Evolutionary conservation across 2,797 vertebrate genomes (phyloP).

Genomic region (Pangasius larnaudii): DNA sequence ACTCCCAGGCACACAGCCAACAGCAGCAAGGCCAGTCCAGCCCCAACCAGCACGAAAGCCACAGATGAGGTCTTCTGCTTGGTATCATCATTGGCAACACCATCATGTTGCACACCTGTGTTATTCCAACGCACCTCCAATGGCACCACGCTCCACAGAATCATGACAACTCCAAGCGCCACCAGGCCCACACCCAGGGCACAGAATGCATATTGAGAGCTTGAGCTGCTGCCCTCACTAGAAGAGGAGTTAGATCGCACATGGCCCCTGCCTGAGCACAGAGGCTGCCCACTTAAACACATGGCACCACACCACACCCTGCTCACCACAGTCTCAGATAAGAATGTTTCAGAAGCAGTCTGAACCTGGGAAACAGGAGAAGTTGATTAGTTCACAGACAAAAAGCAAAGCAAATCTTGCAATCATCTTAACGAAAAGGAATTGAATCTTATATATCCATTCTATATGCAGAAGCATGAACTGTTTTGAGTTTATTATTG

Average conservation of each 20-base stretch:
- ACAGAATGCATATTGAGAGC: slow-evolving; percentile 90
- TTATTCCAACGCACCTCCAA: slow-evolving; percentile 49
- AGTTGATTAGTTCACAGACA: neutral
- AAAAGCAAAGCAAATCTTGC: slow-evolving; percentile 2
- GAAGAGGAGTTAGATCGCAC: slow-evolving; percentile 50
- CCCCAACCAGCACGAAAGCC: slow-evolving; percentile 88
- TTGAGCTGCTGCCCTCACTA: slow-evolving; percentile 67
- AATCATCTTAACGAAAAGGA: neutral
- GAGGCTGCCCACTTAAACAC: slow-evolving; percentile 69
- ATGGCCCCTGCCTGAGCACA: slow-evolving; percentile 63
- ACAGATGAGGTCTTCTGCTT: slow-evolving; percentile 82
- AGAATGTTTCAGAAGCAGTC: neutral
- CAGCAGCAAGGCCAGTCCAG: slow-evolving; percentile 81
- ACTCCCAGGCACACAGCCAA: slow-evolving; percentile 86
- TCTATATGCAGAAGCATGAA: neutral
- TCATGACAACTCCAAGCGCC: slow-evolving; percentile 92
- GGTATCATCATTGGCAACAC: neutral
- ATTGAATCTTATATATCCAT: neutral
- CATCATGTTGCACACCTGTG: slow-evolving; percentile 60
- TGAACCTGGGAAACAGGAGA: slow-evolving; percentile 23
- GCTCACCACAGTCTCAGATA: neutral
- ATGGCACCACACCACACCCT: slow-evolving; percentile 57
- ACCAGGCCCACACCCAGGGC: slow-evolving; percentile 92
- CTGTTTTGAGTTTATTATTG: neutral
- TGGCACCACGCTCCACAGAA: slow-evolving; percentile 91